Evolutionary conservation across 2,113 vertebrate genomes (phyloP), one percentile per base, ranked within the genome.

Genomic region (Coryphaenoides rupestris): DNA sequence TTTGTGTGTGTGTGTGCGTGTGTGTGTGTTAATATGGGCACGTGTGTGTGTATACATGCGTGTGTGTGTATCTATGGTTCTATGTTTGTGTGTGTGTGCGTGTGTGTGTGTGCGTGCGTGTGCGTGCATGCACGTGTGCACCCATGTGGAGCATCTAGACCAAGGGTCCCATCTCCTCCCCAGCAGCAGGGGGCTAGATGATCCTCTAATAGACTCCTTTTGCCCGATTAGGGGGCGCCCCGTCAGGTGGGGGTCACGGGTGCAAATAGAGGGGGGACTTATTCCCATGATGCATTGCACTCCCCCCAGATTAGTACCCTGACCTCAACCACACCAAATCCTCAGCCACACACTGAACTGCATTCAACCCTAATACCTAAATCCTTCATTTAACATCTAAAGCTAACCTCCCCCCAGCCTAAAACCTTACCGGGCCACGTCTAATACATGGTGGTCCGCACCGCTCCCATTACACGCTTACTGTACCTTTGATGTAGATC

Each of bases 221-320:
- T 74, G 77, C 85, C 76, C 83, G 80, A 85, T 87, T 78, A 87
- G 83, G 84, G 81, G 74, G 72, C 78, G 62, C 78, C 77, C n/a
- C n/a, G n/a, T n/a, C 75, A 77, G 78, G 78, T 71, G 79, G 79
- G 65, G 81, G 78, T 72, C 80, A 78, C 70, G 64, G 73, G 60
- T 55, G 72, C 70, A 68, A 76, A 63, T 71, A 75, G 74, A 81
- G 72, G 72, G 65, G 66, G 28, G 6, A 10, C 5, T 33, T 33
- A 33, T 33, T 33, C 28, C 28, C 28, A 33, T 33, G 28, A 33
- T 33, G 28, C 28, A 33, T 33, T 33, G 28, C 28, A 33, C 28
- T 33, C 28, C 28, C n/a, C 28, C 28, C 28, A 33, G 28, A 33
- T 33, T 33, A 33, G 28, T 33, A 33, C 28, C 28, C 28, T 33